Evolutionary conservation across 2,797 vertebrate species (phyloP).

Genomic region (Sebastes hubbsi): DNA sequence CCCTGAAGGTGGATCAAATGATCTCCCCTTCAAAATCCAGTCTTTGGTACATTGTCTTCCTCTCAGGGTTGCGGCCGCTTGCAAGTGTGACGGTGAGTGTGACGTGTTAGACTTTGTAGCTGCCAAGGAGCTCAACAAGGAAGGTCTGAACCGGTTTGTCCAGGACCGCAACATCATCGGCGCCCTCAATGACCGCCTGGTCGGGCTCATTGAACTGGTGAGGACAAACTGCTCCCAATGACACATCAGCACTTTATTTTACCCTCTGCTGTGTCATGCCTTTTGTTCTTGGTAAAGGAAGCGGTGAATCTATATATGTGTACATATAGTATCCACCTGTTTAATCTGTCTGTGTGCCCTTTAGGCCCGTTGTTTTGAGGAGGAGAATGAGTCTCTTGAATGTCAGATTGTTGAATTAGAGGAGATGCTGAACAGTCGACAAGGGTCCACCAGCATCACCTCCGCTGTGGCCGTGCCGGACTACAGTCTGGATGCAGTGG

Average conservation of each 20-base stretch:
- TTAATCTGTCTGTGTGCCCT: constrained; percentile 13
- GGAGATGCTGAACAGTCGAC: constrained; percentile 37
- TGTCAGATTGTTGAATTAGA: constrained; percentile 73
- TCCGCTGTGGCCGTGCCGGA: constrained; percentile 30
- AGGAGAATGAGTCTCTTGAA: constrained; percentile 81
- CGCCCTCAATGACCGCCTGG: constrained; percentile 81
- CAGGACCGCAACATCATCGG: constrained; percentile 76
- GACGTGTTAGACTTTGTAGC: constrained; percentile 75
- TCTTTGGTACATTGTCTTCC: constrained; percentile 2
- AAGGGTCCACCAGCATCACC: background rate
- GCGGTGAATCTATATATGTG: background rate
- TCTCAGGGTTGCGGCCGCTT: constrained; percentile 56
- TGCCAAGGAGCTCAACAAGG: constrained; percentile 70
- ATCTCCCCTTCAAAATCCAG: background rate
- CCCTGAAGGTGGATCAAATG: background rate
- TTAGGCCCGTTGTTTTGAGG: constrained; percentile 79
- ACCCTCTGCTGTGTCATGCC: background rate
- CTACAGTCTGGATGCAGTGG: constrained; percentile 71
- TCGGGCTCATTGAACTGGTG: constrained; percentile 80
- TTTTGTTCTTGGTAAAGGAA: constrained; percentile 1
- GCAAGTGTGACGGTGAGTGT: constrained; percentile 63
- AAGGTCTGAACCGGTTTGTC: constrained; percentile 65
- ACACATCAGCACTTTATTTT: background rate
- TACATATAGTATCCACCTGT: background rate
- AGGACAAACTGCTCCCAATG: constrained; percentile 37